Conservation (phyloP, 2,797 vertebrate genomes). For the Lithobates pipiens region DNA sequence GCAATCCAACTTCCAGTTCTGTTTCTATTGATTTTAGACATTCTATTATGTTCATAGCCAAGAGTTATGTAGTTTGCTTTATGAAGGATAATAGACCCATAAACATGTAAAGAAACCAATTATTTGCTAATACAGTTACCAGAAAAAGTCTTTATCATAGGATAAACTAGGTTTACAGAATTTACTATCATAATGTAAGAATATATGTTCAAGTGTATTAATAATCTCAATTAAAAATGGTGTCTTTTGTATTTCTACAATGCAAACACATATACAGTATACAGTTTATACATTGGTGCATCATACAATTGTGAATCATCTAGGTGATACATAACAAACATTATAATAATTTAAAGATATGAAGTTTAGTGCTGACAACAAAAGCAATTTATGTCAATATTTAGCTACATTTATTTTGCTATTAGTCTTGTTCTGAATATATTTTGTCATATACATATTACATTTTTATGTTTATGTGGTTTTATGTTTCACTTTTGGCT, state of each 20-base stretch:
- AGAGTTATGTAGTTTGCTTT: too few relatives aligned
- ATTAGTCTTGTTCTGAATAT: constrained; percentile 6
- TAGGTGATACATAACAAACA: not conserved
- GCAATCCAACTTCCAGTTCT: too few relatives aligned
- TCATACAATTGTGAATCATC: not conserved
- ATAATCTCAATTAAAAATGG: not conserved
- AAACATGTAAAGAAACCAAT: too few relatives aligned
- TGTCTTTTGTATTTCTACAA: not conserved
- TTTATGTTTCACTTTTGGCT: constrained; percentile 65
- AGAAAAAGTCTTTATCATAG: too few relatives aligned
- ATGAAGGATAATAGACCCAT: too few relatives aligned
- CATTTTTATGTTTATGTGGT: constrained; percentile 74
- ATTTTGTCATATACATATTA: constrained; percentile 80
- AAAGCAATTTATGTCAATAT: not conserved
- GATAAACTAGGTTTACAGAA: not conserved
- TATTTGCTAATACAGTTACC: too few relatives aligned
- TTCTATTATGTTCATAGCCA: too few relatives aligned
- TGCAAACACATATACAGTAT: not conserved
- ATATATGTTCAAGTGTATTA: not conserved
- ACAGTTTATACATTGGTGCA: not conserved
- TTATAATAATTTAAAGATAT: not conserved
- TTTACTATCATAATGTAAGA: not conserved
- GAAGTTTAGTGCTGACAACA: not conserved
- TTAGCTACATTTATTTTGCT: not conserved
- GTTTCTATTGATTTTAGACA: too few relatives aligned